phyloP scores from a whole-genome alignment of 2,797 vertebrate genomes.

The Amniataba percoides region DNA sequence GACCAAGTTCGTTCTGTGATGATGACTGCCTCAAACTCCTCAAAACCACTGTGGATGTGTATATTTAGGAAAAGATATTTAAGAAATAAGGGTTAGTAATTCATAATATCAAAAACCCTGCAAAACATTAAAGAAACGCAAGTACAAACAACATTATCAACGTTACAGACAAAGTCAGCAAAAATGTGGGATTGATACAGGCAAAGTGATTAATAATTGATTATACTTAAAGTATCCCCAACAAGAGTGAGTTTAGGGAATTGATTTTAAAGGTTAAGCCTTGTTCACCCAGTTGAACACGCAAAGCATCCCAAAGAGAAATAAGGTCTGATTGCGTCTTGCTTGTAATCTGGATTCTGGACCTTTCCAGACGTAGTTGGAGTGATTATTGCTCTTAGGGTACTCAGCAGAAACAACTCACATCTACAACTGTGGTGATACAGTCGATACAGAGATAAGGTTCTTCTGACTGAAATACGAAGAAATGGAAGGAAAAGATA shows the following conservation, averaged over 20 bases:
- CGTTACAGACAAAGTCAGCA: background rate
- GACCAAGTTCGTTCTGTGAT: conserved; percentile 12
- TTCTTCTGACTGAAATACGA: background rate
- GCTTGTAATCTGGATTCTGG: background rate
- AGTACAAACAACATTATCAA: background rate
- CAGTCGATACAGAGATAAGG: conserved; percentile 20
- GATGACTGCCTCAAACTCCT: too few relatives aligned
- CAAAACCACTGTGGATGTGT: background rate
- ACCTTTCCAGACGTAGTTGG: background rate
- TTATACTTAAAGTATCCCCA: background rate
- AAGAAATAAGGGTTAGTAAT: background rate
- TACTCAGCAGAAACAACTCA: conserved; percentile 4
- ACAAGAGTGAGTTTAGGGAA: background rate
- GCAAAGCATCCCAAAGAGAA: background rate
- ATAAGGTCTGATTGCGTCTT: background rate
- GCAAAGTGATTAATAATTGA: background rate
- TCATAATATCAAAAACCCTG: background rate
- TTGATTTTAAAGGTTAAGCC: background rate
- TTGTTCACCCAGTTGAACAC: background rate
- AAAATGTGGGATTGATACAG: background rate
- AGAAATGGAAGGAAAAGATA: background rate
- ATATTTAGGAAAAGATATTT: too few relatives aligned
- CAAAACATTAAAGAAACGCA: background rate
- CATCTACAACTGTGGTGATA: background rate
- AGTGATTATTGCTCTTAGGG: background rate